Evolutionary conservation across 2,797 vertebrate genomes (phyloP).

Genomic region (Gallinago solitaria): DNA sequence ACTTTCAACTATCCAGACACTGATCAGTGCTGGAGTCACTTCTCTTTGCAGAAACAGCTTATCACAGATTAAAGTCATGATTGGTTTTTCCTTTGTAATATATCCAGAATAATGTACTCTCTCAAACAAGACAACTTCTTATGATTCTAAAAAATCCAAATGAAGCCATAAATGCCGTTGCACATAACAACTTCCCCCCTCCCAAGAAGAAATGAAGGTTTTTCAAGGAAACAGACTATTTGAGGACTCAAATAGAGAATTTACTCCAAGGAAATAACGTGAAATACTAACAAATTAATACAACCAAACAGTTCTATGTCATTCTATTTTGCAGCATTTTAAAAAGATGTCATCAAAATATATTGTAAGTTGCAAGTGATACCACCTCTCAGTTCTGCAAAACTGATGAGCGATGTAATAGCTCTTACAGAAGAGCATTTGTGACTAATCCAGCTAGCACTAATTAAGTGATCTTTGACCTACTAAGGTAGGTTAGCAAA

Average conservation of each 20-base stretch:
- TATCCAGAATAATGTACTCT: neutral
- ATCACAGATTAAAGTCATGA: neutral
- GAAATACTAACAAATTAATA: neutral
- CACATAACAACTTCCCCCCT: neutral
- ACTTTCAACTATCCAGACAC: neutral
- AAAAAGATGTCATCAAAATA: neutral
- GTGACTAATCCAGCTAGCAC: constrained; percentile 4
- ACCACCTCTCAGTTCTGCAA: neutral
- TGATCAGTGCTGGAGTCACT: neutral
- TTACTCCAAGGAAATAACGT: neutral
- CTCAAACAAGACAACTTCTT: neutral
- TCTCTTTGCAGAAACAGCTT: neutral
- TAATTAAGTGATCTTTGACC: constrained; percentile 57
- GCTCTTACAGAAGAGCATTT: neutral
- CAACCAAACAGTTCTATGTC: neutral
- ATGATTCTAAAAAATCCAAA: neutral
- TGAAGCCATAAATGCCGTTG: neutral
- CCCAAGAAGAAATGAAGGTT: neutral
- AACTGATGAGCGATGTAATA: neutral
- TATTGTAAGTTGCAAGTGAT: neutral
- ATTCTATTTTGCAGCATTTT: neutral
- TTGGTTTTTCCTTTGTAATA: neutral
- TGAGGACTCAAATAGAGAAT: neutral
- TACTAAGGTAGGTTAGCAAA: constrained; percentile 12
- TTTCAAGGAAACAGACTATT: neutral